Conservation (phyloP, 2,113 vertebrate genomes). For the Chaenogobius annularis region DNA sequence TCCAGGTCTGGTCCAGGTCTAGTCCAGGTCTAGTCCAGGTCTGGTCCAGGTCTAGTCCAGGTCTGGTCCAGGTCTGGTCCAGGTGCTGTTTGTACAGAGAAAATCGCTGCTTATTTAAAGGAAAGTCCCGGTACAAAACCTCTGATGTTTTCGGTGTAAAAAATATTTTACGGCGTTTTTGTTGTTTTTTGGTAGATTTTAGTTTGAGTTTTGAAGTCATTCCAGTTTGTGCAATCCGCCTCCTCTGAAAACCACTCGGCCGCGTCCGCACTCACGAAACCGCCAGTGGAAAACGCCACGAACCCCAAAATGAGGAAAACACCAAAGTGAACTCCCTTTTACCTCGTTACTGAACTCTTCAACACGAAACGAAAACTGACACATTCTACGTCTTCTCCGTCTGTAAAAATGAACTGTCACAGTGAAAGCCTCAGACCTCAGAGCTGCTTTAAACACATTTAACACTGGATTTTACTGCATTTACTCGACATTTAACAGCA, state of each 20-base stretch:
- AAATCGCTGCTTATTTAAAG: conserved; percentile 45
- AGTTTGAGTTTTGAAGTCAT: conserved; percentile 54
- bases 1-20: not conserved
- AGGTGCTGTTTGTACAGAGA: conserved; percentile 42
- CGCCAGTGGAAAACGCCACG: too few species aligned
- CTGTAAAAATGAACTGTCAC: too few species aligned
- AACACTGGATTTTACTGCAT: too few species aligned
- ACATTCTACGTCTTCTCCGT: too few species aligned
- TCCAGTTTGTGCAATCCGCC: conserved; percentile 55
- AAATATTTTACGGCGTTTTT: conserved; percentile 26
- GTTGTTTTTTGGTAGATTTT: conserved; percentile 39
- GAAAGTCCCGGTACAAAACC: conserved; percentile 17
- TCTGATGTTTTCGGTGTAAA: conserved; percentile 13
- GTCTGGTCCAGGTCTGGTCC: too few species aligned
- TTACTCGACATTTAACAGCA: too few species aligned
- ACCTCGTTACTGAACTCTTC: too few species aligned
- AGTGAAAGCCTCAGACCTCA: too few species aligned
- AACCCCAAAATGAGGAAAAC: too few species aligned
- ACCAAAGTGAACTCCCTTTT: too few species aligned
- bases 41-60: not conserved
- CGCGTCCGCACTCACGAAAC: not conserved
- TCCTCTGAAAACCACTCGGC: not conserved
- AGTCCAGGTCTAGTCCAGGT: not conserved
- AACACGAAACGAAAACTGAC: not conserved
- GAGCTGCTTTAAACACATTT: too few species aligned